Evolutionary conservation across 1,140 invertebrate species (phyloP).

Genomic region (Reticulitermes speratus): DNA sequence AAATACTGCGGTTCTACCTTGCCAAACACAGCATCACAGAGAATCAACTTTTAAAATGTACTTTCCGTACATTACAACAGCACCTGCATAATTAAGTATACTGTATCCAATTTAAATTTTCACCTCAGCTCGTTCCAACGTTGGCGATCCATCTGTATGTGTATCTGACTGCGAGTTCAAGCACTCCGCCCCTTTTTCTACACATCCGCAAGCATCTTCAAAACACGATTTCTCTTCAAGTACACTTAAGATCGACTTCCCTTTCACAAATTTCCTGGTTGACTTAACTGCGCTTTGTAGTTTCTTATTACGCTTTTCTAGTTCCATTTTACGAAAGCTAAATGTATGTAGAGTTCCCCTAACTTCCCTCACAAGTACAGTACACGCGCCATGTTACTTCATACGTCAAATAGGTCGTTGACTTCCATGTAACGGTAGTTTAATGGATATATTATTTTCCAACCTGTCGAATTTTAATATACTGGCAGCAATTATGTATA

Average conservation of each 20-base stretch:
- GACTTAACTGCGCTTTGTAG: neutral
- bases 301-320: constrained; percentile 4
- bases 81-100: neutral
- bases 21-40: too few relatives aligned
- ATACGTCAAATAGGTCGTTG: constrained; percentile 1
- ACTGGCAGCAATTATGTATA: too few relatives aligned
- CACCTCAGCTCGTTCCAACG: neutral
- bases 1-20: too few relatives aligned
- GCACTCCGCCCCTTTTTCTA: neutral
- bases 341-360: neutral
- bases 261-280: neutral
- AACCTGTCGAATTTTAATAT: neutral
- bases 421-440: neutral
- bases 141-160: neutral
- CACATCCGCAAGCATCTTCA: neutral
- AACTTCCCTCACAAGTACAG: neutral
- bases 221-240: neutral
- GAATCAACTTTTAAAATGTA: too few relatives aligned
- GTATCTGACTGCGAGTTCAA: neutral
- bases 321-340: neutral
- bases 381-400: neutral
- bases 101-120: neutral
- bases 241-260: neutral
- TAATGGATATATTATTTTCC: neutral
- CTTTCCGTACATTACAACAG: too few relatives aligned